Base-by-base conservation (phyloP, 1,140 invertebrate genomes). In the Luehdorfia chinensis region DNA sequence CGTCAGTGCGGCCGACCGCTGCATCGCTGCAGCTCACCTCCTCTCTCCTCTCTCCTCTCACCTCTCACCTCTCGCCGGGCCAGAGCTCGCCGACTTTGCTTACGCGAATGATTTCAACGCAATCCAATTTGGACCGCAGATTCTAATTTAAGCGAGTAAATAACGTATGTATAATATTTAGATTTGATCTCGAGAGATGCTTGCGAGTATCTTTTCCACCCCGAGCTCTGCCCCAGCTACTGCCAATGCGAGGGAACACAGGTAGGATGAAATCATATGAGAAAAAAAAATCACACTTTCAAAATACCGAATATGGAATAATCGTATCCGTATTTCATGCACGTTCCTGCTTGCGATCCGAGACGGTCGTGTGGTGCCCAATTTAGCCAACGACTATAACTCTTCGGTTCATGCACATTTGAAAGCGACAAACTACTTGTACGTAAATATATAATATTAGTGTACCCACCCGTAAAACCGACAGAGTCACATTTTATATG, bases 391-490 rank as follows among this genome's bases (percentile, higher is more conserved):
- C 67, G 70, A 70, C 77, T 76, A 76, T 61, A 61, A 60, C 66
- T 56, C 66, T 56, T 71, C 71, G 62, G 55, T 53, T 68, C 80
- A 84, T 84, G 80, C 80, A 84, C 78, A 80, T 76, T 74, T 66
- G 72, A 81, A 84, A 84, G 80, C 80, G 78, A 80, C 76, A 78
- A 79, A 80, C 77, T 76, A 83, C 81, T 76, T 78, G 65, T 79
- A 84, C 73, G 77, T 84, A 81, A 78, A 77, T 73, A 84, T 84
- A 78, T 80, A 80, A 83, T 74, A 80, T 79, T 79, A 84, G 76
- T 80, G 80, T 81, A 84, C 80, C 80, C 80, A 84, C 76, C 80
- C 80, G 70, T 71, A 47, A 11, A 66, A 80, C 74, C 77, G 77
- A 76, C 72, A 67, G 59, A 31, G 66, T 72, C 70, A 72, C 68